Evolutionary conservation across 2,113 vertebrate genomes (phyloP), one percentile per base, ranked within the genome.

Genomic region (Carollia perspicillata): DNA sequence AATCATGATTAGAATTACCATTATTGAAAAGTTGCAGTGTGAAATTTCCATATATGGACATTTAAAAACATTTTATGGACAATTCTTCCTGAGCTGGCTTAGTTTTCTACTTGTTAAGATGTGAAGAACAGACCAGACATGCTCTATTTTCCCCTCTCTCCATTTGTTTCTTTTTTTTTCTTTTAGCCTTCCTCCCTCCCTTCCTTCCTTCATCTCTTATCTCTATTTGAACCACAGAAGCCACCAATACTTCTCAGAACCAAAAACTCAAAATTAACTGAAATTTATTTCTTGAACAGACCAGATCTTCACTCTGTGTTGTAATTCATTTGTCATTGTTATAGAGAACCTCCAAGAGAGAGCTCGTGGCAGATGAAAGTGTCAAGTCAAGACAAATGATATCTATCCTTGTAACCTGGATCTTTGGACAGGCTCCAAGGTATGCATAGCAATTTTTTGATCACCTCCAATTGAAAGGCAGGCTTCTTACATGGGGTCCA

Each of bases 11-110:
- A 86, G 78, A 93, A 74, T 30, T 81, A 65, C 80, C 53, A 89
- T 35, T 78, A 94, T 74, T 95, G 78, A 91, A n/a, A 91, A 26
- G 37, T 40, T 89, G 10, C 16, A 89, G 63, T 65, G 68, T 94
- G 49, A 85, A 75, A 92, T 94, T 96, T 84, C 55, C 90, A 96
- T 96, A 66, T 80, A 66, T 35, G 58, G 69, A 44, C 49, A 84
- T 84, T 78, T 51, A 79, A 74, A 95, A 93, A 84, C 63, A 94
- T 65, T 37, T 58, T 63, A 75, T 95, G 71, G 84, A 23, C 58
- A 75, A 47, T 86, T 93, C 84, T 49, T 30, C 30, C 71, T 85
- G 30, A 89, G 22, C 49, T 89, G 42, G 35, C 65, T 93, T 93
- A 74, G 63, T 16, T 37, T 81, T 93, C 30, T 68, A 28, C 35